These are phyloP conservation scores for Thaumatotibia leucotreta DNA, from an alignment of 1,140 invertebrate species.

Conservation along the genomic window DNA sequence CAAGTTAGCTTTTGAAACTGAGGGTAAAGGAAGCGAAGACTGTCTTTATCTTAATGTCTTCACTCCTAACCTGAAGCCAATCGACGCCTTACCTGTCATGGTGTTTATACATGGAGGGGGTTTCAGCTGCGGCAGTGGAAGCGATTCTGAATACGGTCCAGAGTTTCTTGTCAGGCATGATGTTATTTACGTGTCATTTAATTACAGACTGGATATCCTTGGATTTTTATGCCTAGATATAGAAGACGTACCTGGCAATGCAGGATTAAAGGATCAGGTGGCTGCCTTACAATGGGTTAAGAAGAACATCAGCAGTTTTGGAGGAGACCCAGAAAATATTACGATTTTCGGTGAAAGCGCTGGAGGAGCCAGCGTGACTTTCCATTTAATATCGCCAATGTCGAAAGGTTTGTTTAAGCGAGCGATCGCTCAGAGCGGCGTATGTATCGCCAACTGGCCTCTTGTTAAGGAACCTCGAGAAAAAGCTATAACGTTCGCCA, in stretches of 20 bases:
- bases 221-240: slow-evolving; percentile 65
- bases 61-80: slow-evolving; percentile 24
- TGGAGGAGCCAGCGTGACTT: slow-evolving; percentile 77
- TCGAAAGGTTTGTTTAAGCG: slow-evolving; percentile 70
- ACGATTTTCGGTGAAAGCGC: slow-evolving; percentile 84
- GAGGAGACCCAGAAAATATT: slow-evolving; percentile 81
- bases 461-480: neutral
- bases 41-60: slow-evolving; percentile 39
- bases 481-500: neutral
- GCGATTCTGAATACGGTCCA: slow-evolving; percentile 62
- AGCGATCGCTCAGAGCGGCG: slow-evolving; percentile 7
- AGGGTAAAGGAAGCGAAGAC: slow-evolving; percentile 27
- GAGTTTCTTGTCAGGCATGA: slow-evolving; percentile 78
- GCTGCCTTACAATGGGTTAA: slow-evolving; percentile 15
- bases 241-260: slow-evolving; percentile 32
- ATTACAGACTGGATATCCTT: slow-evolving; percentile 80
- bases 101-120: slow-evolving; percentile 58
- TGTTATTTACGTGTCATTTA: slow-evolving; percentile 79
- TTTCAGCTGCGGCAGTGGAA: slow-evolving; percentile 26
- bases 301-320: slow-evolving; percentile 70
- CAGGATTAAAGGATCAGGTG: slow-evolving; percentile 22
- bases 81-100: slow-evolving; percentile 40
- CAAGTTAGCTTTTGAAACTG: neutral
- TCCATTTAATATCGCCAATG: slow-evolving; percentile 75
- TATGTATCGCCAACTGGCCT: neutral